phyloP scores from a whole-genome alignment of 92 coral and sea anemone genomes.

The Chrysogorgia sp. region DNA sequence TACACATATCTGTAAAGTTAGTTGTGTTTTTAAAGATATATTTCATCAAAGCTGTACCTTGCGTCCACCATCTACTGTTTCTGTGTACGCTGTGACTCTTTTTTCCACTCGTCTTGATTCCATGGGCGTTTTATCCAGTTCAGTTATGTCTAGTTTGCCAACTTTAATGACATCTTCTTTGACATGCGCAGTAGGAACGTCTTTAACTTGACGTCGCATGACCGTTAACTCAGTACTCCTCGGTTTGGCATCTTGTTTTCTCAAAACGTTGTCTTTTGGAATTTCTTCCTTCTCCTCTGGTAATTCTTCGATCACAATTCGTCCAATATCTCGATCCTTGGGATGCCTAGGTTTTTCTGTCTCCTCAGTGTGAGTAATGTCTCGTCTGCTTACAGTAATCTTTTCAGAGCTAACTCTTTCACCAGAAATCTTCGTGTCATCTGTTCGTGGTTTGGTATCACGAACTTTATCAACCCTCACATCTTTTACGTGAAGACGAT shows the following conservation, averaged over 20 bases:
- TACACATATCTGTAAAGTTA: not conserved
- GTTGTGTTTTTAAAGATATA: not conserved
- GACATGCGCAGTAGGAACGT: not conserved
- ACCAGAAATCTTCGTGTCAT: conserved; percentile 2
- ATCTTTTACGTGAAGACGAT: conserved; percentile 22
- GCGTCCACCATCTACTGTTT: not conserved
- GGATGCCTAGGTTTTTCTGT: not conserved
- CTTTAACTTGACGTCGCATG: not conserved
- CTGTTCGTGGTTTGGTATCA: conserved; percentile 22
- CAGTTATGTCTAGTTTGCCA: conserved; percentile 19
- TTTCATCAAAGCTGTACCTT: no score
- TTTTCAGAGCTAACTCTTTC: conserved; percentile 15
- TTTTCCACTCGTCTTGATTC: not conserved
- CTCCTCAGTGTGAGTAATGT: not conserved
- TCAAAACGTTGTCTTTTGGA: not conserved
- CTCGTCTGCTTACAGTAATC: conserved; percentile 17
- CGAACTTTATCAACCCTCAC: conserved; percentile 5
- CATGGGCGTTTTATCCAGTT: conserved; percentile 4
- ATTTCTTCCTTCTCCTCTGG: conserved; percentile 19
- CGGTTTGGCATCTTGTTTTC: conserved; percentile 11
- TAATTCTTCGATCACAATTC: conserved; percentile 37
- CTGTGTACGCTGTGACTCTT: not conserved
- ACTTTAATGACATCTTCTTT: conserved; percentile 13
- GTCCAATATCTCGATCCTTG: not conserved
- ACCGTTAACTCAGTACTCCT: conserved; percentile 7